Evolutionary conservation across 2,113 vertebrate genomes (phyloP).

Genomic region (Elachura formosa): DNA sequence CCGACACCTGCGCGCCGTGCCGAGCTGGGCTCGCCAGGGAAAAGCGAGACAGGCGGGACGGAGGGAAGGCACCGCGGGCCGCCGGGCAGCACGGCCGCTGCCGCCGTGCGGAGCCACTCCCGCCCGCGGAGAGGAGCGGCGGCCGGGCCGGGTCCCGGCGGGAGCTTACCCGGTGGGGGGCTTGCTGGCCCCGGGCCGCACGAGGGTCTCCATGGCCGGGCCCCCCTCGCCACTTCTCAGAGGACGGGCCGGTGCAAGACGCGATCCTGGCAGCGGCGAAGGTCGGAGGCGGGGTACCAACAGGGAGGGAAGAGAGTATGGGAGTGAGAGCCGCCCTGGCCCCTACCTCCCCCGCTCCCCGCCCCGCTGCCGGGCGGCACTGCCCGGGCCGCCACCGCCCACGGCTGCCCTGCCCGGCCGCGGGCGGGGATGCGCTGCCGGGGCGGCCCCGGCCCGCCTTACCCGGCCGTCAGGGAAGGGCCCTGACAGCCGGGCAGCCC

Average conservation of each 20-base stretch:
- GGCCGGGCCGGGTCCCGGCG: neutral
- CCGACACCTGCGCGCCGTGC: neutral
- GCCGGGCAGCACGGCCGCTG: neutral
- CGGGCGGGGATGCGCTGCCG: too few relatives aligned
- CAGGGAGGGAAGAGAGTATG: neutral
- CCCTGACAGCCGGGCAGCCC: neutral
- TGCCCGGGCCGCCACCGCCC: too few relatives aligned
- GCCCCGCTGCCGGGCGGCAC: neutral
- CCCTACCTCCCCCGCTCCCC: neutral
- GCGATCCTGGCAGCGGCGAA: neutral
- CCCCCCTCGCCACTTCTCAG: neutral
- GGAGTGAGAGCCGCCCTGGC: neutral
- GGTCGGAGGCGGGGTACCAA: neutral
- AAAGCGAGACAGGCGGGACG: neutral
- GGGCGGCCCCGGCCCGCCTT: too few relatives aligned
- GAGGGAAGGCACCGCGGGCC: neutral
- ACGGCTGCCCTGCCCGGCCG: too few relatives aligned
- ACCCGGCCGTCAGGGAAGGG: too few relatives aligned
- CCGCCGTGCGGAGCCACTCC: neutral
- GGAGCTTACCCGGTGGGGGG: constrained; percentile 50
- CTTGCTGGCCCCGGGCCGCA: constrained; percentile 6
- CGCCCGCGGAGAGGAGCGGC: neutral
- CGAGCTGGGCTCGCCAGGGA: neutral
- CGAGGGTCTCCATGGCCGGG: constrained; percentile 26
- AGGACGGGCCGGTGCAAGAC: neutral